These are phyloP conservation scores for Drosophila nannoptera DNA, from an alignment of 1,140 invertebrate genomes.

Conservation along the genomic window DNA sequence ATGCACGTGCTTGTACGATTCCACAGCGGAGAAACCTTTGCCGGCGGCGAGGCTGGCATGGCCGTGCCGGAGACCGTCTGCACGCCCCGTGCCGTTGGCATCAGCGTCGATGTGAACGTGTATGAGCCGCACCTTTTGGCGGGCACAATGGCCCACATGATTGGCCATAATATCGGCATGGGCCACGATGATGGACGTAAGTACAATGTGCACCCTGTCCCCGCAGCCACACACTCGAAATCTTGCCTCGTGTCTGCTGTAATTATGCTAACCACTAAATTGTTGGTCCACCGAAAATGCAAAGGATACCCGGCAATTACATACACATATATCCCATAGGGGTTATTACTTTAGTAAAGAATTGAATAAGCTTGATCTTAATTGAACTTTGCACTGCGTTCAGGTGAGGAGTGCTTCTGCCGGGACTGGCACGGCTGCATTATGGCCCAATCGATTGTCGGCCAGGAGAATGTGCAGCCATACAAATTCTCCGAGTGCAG, in stretches of 20 bases:
- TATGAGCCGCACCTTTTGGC: constrained; percentile 96
- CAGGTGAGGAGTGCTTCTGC: constrained; percentile 88
- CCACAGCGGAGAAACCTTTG: constrained; percentile 89
- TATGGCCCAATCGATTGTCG: constrained; percentile 95
- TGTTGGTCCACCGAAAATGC: no score
- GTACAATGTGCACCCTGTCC: constrained; percentile 58
- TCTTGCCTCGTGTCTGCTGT: no score
- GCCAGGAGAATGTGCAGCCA: constrained; percentile 93
- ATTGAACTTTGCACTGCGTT: not conserved
- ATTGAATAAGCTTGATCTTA: not conserved
- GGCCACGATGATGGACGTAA: constrained; percentile 93
- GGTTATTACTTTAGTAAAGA: no score
- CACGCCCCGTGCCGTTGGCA: constrained; percentile 92
- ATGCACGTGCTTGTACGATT: constrained; percentile 16
- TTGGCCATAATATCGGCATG: constrained; percentile 97
- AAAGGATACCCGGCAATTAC: no score
- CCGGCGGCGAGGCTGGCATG: constrained; percentile 92
- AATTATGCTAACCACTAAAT: no score
- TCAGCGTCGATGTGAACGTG: constrained; percentile 93
- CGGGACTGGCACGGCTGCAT: constrained; percentile 97
- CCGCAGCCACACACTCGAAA: no score
- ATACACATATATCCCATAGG: no score
- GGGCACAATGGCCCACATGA: constrained; percentile 97
- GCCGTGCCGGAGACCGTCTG: constrained; percentile 95
- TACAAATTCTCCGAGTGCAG: constrained; percentile 96